phyloP scores from a whole-genome alignment of 2,113 vertebrate genomes.

The Pseudolaguvia tuberculata region DNA sequence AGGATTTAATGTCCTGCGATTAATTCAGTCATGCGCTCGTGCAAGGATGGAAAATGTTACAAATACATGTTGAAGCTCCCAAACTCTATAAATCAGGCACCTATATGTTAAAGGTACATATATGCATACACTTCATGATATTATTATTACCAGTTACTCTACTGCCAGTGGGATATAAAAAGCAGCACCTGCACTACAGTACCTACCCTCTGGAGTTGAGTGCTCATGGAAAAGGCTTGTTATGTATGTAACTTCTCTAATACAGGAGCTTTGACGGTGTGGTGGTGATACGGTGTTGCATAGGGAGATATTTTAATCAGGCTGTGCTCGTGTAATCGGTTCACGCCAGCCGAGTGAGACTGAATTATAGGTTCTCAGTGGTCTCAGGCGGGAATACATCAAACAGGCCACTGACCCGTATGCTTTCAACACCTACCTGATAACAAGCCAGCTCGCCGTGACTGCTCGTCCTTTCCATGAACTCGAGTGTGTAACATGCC shows the following conservation, averaged over 20 bases:
- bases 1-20: constrained; percentile 7
- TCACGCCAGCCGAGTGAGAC: constrained; percentile 37
- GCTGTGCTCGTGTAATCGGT: constrained; percentile 33
- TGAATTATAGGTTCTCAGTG: constrained; percentile 33
- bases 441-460: constrained; percentile 62
- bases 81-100: background rate
- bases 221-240: background rate
- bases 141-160: background rate
- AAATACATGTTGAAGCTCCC: background rate
- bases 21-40: constrained; percentile 1
- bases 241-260: constrained; percentile 4
- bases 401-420: constrained; percentile 65
- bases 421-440: constrained; percentile 62
- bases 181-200: background rate
- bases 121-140: background rate
- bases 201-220: constrained; percentile 10
- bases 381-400: constrained; percentile 43
- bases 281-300: background rate
- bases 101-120: background rate
- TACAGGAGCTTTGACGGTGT: background rate
- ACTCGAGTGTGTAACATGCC: constrained; percentile 24
- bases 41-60: constrained; percentile 10
- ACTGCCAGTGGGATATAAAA: constrained; percentile 13
- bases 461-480: constrained; percentile 41
- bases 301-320: constrained; percentile 18